Conservation (phyloP, 2,113 vertebrate species). For the Hyla sarda region DNA sequence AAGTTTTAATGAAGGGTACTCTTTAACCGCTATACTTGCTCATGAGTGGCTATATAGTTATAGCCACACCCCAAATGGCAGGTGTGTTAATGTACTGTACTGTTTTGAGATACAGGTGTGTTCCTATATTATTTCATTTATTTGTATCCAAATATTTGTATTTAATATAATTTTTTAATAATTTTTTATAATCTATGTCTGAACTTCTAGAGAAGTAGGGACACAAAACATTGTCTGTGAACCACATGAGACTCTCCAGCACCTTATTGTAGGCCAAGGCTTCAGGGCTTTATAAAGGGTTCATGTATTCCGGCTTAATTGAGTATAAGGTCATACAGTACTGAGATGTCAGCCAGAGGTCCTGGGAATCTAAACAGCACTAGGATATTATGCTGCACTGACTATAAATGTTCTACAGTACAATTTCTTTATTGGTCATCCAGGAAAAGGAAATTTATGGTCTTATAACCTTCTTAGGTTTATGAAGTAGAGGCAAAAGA, state of each 20-base stretch:
- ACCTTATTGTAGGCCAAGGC: neutral
- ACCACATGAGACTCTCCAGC: neutral
- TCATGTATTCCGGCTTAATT: neutral
- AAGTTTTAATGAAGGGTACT: too few relatives aligned
- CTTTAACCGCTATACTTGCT: neutral
- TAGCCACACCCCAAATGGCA: neutral
- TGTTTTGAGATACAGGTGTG: too few relatives aligned
- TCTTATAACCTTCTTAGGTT: neutral
- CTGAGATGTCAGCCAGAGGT: neutral
- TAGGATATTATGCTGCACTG: neutral
- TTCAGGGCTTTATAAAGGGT: neutral
- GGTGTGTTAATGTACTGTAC: neutral
- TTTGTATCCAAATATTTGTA: too few relatives aligned
- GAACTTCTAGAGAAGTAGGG: neutral
- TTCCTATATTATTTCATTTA: too few relatives aligned
- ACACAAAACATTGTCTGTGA: neutral
- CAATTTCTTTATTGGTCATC: neutral
- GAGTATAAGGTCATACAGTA: neutral
- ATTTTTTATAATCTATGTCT: neutral
- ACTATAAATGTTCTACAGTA: neutral
- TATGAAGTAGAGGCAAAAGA: neutral
- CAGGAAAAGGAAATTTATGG: neutral
- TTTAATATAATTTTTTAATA: neutral
- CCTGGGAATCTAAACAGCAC: neutral
- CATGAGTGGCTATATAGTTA: neutral